Conservation (phyloP, 2,113 vertebrate genomes). For the Cyanoliseus patagonus region DNA sequence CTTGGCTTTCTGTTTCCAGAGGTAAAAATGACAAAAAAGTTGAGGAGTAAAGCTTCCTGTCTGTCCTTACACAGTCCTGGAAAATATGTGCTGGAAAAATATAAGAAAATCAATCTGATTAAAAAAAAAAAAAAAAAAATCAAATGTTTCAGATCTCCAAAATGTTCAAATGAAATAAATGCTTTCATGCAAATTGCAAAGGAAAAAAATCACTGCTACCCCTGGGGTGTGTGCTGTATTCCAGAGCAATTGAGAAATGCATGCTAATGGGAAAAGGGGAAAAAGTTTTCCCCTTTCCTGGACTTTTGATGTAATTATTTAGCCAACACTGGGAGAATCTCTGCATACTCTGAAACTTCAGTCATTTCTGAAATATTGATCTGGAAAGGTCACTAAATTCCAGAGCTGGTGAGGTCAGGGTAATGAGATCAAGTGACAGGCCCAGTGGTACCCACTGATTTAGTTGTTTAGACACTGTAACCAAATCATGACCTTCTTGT, state of each 20-base stretch:
- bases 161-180: not conserved
- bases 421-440: constrained; percentile 50
- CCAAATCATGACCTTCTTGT: constrained; percentile 49
- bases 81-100: not conserved
- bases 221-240: not conserved
- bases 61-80: not conserved
- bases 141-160: not conserved
- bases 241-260: not conserved
- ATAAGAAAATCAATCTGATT: not conserved
- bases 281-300: not conserved
- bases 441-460: constrained; percentile 44
- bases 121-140: not conserved
- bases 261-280: not conserved
- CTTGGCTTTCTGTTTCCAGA: not conserved
- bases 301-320: not conserved
- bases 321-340: not conserved
- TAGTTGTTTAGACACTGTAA: constrained; percentile 59
- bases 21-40: not conserved
- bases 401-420: constrained; percentile 44
- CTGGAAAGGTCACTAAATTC: constrained; percentile 37
- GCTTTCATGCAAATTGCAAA: not conserved
- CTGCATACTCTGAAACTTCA: constrained; percentile 6
- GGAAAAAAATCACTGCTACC: not conserved
- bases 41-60: not conserved
- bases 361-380: constrained; percentile 56